A percentile compares a stretch with the other conserved stretches of the same genome.
Evolutionary conservation across 2,797 vertebrate species (phyloP).

Genomic region (Fistularia commersonii): DNA sequence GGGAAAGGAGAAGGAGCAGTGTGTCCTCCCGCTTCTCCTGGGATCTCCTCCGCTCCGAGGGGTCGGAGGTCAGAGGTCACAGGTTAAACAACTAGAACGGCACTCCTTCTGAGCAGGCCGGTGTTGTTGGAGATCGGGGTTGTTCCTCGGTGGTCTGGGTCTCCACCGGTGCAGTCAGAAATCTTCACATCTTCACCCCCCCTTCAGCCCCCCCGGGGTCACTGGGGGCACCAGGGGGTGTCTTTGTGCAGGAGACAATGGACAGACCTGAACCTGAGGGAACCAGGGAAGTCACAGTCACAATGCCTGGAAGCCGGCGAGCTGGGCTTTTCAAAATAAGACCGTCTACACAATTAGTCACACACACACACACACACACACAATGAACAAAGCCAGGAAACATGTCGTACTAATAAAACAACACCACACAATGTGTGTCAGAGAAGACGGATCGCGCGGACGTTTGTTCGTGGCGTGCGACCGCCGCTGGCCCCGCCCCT

Average conservation of each 20-base stretch:
- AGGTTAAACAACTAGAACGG: constrained; percentile 7
- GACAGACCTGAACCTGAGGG: constrained; percentile 87
- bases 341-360: constrained; percentile 28
- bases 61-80: constrained; percentile 17
- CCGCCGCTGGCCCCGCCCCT: too few species aligned
- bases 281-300: constrained; percentile 50
- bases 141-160: constrained; percentile 2
- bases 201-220: constrained; percentile 21
- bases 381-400: too few species aligned
- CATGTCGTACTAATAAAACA: constrained; percentile 42
- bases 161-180: background rate
- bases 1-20: too few species aligned
- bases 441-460: constrained; percentile 33
- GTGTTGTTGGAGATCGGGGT: too few species aligned
- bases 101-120: background rate
- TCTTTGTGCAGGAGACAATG: constrained; percentile 92
- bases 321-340: constrained; percentile 57
- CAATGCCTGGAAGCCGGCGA: constrained; percentile 57
- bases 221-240: constrained; percentile 82
- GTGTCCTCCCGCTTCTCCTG: too few species aligned
- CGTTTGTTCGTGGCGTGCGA: too few species aligned
- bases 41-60: too few species aligned
- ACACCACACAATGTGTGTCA: constrained; percentile 20
- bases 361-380: constrained; percentile 29
- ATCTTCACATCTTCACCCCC: constrained; percentile 4